These are phyloP conservation scores for Pyrrhia umbra DNA, from an alignment of 2,888 invertebrate species.

Conservation along the genomic window DNA sequence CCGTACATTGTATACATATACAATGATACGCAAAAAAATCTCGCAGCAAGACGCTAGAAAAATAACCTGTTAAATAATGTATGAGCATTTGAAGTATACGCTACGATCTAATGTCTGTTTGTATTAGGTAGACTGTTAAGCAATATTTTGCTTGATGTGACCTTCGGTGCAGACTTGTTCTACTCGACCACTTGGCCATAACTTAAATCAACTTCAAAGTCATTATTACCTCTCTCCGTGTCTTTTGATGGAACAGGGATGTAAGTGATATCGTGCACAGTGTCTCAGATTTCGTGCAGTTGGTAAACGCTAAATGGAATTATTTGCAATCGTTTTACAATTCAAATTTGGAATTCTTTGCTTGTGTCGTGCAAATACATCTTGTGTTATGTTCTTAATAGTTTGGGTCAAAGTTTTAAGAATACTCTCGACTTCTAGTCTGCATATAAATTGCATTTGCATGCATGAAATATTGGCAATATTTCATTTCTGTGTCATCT, in stretches of 20 bases:
- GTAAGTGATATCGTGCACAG: slow-evolving; percentile 45
- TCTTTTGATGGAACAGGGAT: slow-evolving; percentile 24
- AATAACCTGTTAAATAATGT: slow-evolving; percentile 41
- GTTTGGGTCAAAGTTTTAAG: slow-evolving; percentile 22
- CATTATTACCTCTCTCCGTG: slow-evolving; percentile 34
- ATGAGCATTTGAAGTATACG: slow-evolving; percentile 39
- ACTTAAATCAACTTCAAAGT: slow-evolving; percentile 36
- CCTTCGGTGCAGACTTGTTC: slow-evolving; percentile 57
- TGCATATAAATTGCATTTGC: slow-evolving; percentile 4
- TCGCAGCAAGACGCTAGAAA: slow-evolving; percentile 21
- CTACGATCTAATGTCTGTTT: slow-evolving; percentile 30
- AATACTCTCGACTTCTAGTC: slow-evolving; percentile 1
- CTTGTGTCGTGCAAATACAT: slow-evolving; percentile 47
- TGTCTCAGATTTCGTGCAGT: slow-evolving; percentile 51
- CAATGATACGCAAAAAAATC: slow-evolving; percentile 26
- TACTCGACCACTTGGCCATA: slow-evolving; percentile 29
- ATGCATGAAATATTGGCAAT: slow-evolving; percentile 2
- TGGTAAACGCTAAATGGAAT: slow-evolving; percentile 56
- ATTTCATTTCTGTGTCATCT: background rate
- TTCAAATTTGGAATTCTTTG: slow-evolving; percentile 63
- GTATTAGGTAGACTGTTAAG: slow-evolving; percentile 53
- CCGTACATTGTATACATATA: slow-evolving; percentile 25
- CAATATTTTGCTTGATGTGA: slow-evolving; percentile 52
- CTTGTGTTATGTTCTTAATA: slow-evolving; percentile 31
- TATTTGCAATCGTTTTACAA: slow-evolving; percentile 64